Percentiles rank a stretch among this genome's conserved stretches.
Conservation (phyloP, 2,797 vertebrate genomes). For the Tokudaia tokunoshimensis region DNA sequence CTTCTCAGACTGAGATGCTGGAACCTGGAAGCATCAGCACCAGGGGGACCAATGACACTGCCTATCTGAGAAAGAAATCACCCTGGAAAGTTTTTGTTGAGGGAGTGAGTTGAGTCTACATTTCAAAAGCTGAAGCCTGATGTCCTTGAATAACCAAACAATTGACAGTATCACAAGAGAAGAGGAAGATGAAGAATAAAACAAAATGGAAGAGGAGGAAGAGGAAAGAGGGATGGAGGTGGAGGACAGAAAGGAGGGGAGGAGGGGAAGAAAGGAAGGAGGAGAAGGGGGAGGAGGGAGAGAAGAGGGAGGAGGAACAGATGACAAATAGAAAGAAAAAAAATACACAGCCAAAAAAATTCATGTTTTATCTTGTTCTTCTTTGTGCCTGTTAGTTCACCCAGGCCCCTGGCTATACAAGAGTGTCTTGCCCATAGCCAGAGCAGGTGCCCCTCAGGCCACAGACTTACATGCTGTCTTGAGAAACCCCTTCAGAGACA, state of each 20-base stretch:
- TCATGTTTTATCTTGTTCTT: not conserved
- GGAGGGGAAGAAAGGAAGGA: too few species aligned
- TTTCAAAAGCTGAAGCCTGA: not conserved
- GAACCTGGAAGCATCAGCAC: not conserved
- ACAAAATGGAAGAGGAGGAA: too few species aligned
- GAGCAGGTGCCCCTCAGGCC: not conserved
- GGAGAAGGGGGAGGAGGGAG: too few species aligned
- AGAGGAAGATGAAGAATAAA: not conserved
- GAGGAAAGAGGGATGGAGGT: not conserved
- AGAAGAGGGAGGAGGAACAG: not conserved
- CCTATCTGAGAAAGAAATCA: not conserved
- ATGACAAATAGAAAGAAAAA: not conserved
- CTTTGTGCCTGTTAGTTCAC: not conserved
- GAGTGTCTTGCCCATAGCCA: not conserved
- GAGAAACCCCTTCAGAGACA: not conserved
- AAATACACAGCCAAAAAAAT: not conserved
- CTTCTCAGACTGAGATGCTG: not conserved
- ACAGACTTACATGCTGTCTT: not conserved
- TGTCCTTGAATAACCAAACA: not conserved
- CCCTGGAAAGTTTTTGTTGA: not conserved
- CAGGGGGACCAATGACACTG: not conserved
- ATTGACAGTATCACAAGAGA: not conserved
- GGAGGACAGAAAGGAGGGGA: not conserved
- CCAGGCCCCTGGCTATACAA: too few species aligned
- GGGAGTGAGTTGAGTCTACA: not conserved